phyloP scores from a whole-genome alignment of 2,888 invertebrate genomes.

The Hylaea fasciaria region DNA sequence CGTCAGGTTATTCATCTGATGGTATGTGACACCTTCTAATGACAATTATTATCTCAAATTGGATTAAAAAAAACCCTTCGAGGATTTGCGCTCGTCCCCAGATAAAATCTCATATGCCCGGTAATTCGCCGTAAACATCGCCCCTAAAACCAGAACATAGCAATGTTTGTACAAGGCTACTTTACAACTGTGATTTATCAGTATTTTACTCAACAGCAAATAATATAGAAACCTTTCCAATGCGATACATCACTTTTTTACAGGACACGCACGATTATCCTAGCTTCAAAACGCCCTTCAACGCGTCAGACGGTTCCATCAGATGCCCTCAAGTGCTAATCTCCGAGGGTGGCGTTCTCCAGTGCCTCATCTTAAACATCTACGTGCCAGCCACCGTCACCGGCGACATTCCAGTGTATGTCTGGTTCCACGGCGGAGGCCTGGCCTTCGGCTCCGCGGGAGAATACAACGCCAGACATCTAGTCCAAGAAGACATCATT shows the following conservation, averaged over 20 bases:
- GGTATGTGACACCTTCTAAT: no score
- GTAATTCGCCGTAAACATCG: no score
- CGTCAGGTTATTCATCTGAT: no score
- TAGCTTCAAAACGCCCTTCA: conserved; percentile 52
- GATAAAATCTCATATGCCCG: no score
- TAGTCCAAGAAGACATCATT: conserved; percentile 57
- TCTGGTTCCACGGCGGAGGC: conserved; percentile 72
- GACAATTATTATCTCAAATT: no score
- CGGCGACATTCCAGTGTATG: conserved; percentile 57
- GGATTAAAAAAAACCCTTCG: no score
- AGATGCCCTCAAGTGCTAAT: conserved; percentile 55
- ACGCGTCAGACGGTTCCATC: conserved; percentile 55
- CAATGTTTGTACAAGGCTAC: no score
- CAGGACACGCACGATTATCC: conserved; percentile 52
- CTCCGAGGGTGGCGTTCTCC: conserved; percentile 47
- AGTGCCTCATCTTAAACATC: conserved; percentile 56
- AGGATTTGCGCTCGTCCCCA: no score
- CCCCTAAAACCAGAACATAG: no score
- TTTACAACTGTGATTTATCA: no score
- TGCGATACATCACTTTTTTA: conserved; percentile 41
- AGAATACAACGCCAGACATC: conserved; percentile 58
- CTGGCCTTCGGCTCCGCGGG: conserved; percentile 59
- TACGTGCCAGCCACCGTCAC: conserved; percentile 50
- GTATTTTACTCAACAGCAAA: no score
- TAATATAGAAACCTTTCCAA: no score